Evolutionary conservation across 2,113 vertebrate genomes (phyloP), one percentile per base, ranked within the genome.

Genomic region (Heterocephalus glaber): DNA sequence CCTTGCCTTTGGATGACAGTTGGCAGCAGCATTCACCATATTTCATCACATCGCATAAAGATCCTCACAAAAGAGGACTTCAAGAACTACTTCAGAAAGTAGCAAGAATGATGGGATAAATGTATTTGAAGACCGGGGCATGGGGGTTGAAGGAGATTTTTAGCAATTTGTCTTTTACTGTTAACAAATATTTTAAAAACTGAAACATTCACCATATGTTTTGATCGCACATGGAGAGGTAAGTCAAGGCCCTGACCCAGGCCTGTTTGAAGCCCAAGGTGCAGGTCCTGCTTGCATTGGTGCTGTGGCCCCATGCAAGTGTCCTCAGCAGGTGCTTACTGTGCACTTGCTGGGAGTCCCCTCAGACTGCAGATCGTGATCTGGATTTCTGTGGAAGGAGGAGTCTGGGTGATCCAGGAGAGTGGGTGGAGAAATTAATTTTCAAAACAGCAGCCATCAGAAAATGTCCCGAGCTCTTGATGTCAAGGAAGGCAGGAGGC

Each of bases 401-500:
- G 4, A 9, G 5, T n/a, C 30, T 3, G 19, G 38, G 33, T 76
- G 16, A 47, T 22, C 41, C 61, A n/a, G 47, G 60, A 79, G 41
- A 28, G 22, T 74, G 19, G 22, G 52, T 76, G 16, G 38, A 63
- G 60, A 63, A 79, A 72, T 68, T 92, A 41, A 38, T 74, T 93
- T 92, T 89, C 88, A 84, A 80, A 92, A 76, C 26, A 80, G 16
- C 61, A 63, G 1, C 60, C 17, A 19, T 54, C 5, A 30, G 77
- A 28, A 86, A 90, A 33, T 41, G 52, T 33, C 17, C 38, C 85
- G 65, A 47, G 47, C 52, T 90, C 22, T 90, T 90, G 63, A 79
- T 72, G 52, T 94, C 90, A 76, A 13, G 3, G 12, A 81, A 80
- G 22, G 68, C 54, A 61, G 52, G 54, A 90, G 80, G 60, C 30